A percentile compares a stretch with the other conserved stretches of the same genome.
Conservation (phyloP, 2,797 vertebrate genomes). For the Xyrichtys novacula region DNA sequence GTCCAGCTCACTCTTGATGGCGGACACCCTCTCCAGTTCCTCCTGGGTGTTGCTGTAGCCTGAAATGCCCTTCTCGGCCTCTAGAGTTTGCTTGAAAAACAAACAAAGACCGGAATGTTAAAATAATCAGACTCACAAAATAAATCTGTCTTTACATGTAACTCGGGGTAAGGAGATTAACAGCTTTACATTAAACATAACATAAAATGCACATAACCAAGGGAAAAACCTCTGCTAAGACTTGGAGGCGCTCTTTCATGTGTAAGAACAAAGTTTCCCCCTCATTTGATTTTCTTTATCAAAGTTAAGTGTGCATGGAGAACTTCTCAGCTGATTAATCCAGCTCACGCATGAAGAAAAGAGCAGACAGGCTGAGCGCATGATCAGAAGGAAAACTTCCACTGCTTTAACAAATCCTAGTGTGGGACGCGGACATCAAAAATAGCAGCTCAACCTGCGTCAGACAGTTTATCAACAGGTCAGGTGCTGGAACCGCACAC, state of each 20-base stretch:
- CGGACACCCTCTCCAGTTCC: conserved; percentile 94
- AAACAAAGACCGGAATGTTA: too few species aligned
- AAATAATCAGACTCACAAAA: too few species aligned
- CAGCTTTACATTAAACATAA: too few species aligned
- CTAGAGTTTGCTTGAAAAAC: conserved; percentile 88
- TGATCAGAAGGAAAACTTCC: conserved; percentile 57
- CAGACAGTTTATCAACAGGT: conserved; percentile 70
- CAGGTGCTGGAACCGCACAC: conserved; percentile 69
- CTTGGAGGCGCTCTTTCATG: too few species aligned
- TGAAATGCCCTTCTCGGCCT: conserved; percentile 94
- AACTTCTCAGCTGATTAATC: background rate
- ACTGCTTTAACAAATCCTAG: conserved; percentile 51
- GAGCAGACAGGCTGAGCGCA: conserved; percentile 24
- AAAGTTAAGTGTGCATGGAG: background rate
- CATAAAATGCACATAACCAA: too few species aligned
- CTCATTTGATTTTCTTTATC: conserved; percentile 3
- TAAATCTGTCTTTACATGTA: too few species aligned
- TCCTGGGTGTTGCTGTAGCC: conserved; percentile 96
- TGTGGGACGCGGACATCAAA: conserved; percentile 73
- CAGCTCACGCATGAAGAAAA: background rate
- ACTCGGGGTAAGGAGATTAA: background rate
- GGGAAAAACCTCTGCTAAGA: too few species aligned
- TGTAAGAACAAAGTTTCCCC: background rate
- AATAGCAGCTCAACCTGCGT: conserved; percentile 80
- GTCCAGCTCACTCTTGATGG: conserved; percentile 95